Conservation (phyloP, 1,140 invertebrate genomes). For the Nomia melanderi region DNA sequence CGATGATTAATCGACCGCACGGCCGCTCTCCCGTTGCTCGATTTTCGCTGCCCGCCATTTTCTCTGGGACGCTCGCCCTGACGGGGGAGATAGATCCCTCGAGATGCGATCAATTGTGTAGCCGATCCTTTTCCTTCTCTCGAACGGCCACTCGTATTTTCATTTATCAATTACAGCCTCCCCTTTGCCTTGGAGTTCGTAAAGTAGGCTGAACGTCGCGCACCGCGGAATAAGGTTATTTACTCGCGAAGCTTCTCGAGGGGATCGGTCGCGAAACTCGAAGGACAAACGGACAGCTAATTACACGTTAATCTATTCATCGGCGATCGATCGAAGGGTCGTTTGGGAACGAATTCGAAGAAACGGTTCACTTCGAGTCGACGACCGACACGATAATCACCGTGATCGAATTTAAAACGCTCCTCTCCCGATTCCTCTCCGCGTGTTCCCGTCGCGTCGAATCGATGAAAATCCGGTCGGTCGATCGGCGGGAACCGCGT, state of each 20-base stretch:
- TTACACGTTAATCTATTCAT: too few relatives aligned
- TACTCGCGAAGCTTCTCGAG: too few relatives aligned
- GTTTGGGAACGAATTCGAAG: background rate
- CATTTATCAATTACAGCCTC: too few relatives aligned
- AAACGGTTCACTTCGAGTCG: background rate
- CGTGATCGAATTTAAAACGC: too few relatives aligned
- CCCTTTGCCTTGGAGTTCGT: too few relatives aligned
- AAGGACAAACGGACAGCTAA: too few relatives aligned
- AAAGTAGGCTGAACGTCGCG: too few relatives aligned
- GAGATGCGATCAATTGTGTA: too few relatives aligned
- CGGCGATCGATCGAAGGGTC: too few relatives aligned
- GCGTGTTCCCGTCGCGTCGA: background rate
- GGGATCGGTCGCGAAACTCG: too few relatives aligned
- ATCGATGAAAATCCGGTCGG: background rate
- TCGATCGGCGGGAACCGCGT: background rate
- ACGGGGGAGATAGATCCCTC: background rate
- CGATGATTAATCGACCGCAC: slow-evolving; percentile 29
- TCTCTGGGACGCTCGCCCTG: background rate
- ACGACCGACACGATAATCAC: background rate
- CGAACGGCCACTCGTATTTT: too few relatives aligned
- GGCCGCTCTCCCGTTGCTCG: slow-evolving; percentile 23
- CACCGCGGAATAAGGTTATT: too few relatives aligned
- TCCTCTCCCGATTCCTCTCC: slow-evolving; percentile 13
- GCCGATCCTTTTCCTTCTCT: background rate
- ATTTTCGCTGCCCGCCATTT: background rate